These are phyloP conservation scores for Athrips mouffetella DNA, from an alignment of 2,888 invertebrate genomes.

Conservation along the genomic window DNA sequence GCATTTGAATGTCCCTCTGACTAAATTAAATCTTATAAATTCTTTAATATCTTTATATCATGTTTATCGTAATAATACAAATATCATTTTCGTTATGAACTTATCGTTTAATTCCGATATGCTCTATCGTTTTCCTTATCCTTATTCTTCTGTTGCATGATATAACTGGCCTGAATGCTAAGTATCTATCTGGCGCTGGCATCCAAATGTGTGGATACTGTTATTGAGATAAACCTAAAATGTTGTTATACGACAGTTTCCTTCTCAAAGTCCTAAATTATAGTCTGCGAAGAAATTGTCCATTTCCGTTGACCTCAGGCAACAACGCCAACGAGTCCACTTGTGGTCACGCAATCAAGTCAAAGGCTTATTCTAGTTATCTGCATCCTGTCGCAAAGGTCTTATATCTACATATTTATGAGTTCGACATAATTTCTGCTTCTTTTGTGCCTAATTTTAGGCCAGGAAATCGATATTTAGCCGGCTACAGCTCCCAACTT, in stretches of 20 bases:
- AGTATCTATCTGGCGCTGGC: no score
- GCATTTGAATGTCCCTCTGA: no score
- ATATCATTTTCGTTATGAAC: no score
- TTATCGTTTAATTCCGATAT: no score
- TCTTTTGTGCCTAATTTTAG: not conserved
- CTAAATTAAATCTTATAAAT: no score
- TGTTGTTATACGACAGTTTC: slow-evolving; percentile 33
- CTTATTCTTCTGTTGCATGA: no score
- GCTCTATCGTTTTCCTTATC: no score
- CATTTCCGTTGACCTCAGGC: slow-evolving; percentile 61
- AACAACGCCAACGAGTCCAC: slow-evolving; percentile 39
- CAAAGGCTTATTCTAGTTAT: slow-evolving; percentile 1
- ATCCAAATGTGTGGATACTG: no score
- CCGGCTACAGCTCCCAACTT: slow-evolving; percentile 27
- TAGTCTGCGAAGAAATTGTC: slow-evolving; percentile 58
- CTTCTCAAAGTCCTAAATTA: slow-evolving; percentile 45
- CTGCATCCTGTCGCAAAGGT: slow-evolving; percentile 4
- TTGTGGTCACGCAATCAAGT: slow-evolving; percentile 52
- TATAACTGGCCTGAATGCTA: no score
- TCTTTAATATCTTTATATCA: no score
- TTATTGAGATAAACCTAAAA: slow-evolving; percentile 9
- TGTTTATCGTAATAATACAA: no score
- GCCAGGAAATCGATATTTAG: slow-evolving; percentile 2
- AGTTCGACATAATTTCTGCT: not conserved
- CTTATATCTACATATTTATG: not conserved